Conservation (phyloP, 2,797 vertebrate species). For the Pseudocheirus occidentalis region DNA sequence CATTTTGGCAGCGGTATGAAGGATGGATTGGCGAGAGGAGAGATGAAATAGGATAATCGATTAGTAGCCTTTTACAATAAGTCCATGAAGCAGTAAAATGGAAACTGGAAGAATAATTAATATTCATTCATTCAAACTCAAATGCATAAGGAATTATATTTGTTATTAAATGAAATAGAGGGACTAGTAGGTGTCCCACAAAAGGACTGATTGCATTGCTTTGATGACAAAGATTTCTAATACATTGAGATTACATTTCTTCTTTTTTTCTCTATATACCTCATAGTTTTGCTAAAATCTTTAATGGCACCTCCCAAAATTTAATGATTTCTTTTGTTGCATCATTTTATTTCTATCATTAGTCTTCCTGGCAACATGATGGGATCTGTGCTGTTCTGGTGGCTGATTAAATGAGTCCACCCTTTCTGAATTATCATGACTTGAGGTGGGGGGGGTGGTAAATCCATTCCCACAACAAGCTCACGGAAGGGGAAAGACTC, state of each 20-base stretch:
- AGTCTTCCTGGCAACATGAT: background rate
- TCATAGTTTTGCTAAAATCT: background rate
- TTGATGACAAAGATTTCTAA: background rate
- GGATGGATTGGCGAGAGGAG: background rate
- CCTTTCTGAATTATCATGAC: background rate
- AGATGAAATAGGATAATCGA: background rate
- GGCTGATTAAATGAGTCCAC: background rate
- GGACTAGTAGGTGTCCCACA: background rate
- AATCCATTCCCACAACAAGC: conserved; percentile 22
- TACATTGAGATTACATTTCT: background rate
- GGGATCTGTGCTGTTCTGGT: background rate
- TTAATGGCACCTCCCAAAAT: background rate
- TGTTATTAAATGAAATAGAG: background rate
- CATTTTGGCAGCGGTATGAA: background rate
- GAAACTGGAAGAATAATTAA: background rate
- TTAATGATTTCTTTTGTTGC: background rate
- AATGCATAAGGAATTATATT: background rate
- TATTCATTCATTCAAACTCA: background rate
- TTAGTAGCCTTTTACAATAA: background rate
- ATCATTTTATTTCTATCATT: conserved; percentile 12
- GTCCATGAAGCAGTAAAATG: background rate
- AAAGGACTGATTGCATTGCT: background rate
- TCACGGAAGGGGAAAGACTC: conserved; percentile 15
- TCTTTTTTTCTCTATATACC: background rate
- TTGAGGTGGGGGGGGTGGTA: background rate